Evolutionary conservation across 1,140 invertebrate species (phyloP).

Genomic region (Cydia strobilella): DNA sequence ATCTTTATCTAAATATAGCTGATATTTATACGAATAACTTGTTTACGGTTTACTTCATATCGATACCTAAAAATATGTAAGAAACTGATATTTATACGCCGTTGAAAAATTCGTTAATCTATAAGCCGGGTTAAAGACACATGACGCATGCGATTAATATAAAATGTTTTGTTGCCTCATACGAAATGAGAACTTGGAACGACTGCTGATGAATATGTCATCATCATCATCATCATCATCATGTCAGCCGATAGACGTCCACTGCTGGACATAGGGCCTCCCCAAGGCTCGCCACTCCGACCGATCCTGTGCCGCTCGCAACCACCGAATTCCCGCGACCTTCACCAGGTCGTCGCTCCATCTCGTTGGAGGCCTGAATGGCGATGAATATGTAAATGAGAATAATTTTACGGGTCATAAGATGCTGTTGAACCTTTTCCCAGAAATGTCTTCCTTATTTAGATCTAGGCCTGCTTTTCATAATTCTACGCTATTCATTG

Average conservation of each 20-base stretch:
- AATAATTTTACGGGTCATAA: not conserved
- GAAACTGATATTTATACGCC: not conserved
- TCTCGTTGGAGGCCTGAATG: no score
- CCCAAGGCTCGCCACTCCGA: no score
- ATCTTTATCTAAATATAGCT: no score
- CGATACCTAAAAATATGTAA: not conserved
- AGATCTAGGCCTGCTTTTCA: not conserved
- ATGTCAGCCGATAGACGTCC: no score
- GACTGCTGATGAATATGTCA: not conserved
- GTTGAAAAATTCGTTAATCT: not conserved
- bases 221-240: no score
- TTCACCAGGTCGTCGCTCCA: no score
- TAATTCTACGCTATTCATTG: not conserved
- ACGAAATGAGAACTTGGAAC: not conserved
- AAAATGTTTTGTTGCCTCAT: not conserved
- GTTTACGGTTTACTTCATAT: slow-evolving; percentile 18
- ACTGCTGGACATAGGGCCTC: no score
- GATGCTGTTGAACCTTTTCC: not conserved
- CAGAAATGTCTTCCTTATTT: not conserved
- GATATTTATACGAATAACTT: slow-evolving; percentile 15
- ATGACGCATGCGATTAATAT: not conserved
- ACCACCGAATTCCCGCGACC: no score
- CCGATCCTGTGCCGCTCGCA: no score
- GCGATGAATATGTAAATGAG: not conserved
- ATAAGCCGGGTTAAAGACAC: not conserved